These are phyloP conservation scores for Equus przewalskii DNA, from an alignment of 2,113 vertebrate genomes.

Conservation along the genomic window DNA sequence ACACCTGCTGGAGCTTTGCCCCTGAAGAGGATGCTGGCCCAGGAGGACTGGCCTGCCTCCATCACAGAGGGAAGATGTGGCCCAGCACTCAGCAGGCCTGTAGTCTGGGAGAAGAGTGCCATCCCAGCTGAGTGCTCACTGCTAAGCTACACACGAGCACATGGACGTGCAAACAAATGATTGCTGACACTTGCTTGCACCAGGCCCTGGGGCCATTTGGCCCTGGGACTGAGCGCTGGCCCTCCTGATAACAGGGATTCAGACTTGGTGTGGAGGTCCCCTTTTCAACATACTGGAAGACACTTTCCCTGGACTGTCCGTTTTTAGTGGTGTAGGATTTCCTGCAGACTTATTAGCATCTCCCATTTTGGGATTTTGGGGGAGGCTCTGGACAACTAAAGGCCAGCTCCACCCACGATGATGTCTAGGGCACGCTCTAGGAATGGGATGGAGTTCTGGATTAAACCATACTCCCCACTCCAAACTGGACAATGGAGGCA, in stretches of 20 bases:
- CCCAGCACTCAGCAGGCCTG: not conserved
- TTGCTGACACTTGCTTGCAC: too few species aligned
- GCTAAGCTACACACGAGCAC: too few species aligned
- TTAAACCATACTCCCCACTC: not conserved
- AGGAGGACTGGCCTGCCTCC: accelerated
- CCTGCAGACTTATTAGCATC: not conserved
- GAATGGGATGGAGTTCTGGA: not conserved
- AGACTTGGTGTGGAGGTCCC: not conserved
- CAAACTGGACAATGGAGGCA: not conserved
- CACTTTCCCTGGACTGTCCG: not conserved
- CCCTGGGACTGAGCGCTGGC: not conserved
- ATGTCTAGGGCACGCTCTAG: not conserved
- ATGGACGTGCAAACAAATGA: accelerated
- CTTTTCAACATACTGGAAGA: not conserved
- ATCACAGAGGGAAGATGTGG: not conserved
- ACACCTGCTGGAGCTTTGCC: not conserved
- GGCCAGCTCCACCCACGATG: not conserved
- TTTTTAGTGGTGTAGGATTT: not conserved
- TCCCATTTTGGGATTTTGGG: not conserved
- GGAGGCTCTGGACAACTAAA: not conserved
- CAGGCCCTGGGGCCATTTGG: not conserved
- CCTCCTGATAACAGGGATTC: not conserved
- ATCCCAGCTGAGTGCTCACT: not conserved
- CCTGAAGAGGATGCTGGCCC: not conserved
- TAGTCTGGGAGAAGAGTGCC: not conserved